Evolutionary conservation across 2,113 vertebrate genomes (phyloP).

Genomic region (Etheostoma cragini): DNA sequence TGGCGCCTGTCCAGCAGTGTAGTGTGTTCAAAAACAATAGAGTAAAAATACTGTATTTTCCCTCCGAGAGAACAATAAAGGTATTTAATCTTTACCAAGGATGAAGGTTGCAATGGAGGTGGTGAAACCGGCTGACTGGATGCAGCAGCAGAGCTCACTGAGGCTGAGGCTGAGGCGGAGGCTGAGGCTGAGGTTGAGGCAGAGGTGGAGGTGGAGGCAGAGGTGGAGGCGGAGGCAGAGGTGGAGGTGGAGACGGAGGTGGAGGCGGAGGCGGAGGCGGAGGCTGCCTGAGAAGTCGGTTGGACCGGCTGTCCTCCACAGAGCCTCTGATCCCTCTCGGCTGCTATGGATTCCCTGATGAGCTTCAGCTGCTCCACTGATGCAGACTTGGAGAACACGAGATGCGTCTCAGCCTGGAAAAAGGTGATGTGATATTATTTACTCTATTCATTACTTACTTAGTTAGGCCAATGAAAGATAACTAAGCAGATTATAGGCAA

Average conservation of each 20-base stretch:
- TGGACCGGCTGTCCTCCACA: conserved; percentile 56
- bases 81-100: conserved; percentile 58
- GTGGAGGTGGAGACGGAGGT: no score
- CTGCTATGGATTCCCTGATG: conserved; percentile 91
- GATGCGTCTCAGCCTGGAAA: conserved; percentile 93
- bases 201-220: no score
- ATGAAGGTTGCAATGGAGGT: conserved; percentile 41
- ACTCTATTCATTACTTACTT: neutral
- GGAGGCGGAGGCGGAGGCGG: neutral
- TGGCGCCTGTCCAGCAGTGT: no score
- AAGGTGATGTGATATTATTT: neutral
- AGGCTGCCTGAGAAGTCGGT: conserved; percentile 44
- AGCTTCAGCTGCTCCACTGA: conserved; percentile 90
- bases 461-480: neutral
- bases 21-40: no score
- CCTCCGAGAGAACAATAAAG: no score
- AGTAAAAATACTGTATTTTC: no score
- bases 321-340: conserved; percentile 88
- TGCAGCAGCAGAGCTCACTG: neutral
- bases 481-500: neutral
- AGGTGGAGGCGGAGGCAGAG: no score
- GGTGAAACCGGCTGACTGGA: conserved; percentile 20
- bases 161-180: neutral
- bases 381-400: conserved; percentile 93
- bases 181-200: no score